Conservation (phyloP, 2,888 invertebrate genomes). For the Uloborus plumipes region DNA sequence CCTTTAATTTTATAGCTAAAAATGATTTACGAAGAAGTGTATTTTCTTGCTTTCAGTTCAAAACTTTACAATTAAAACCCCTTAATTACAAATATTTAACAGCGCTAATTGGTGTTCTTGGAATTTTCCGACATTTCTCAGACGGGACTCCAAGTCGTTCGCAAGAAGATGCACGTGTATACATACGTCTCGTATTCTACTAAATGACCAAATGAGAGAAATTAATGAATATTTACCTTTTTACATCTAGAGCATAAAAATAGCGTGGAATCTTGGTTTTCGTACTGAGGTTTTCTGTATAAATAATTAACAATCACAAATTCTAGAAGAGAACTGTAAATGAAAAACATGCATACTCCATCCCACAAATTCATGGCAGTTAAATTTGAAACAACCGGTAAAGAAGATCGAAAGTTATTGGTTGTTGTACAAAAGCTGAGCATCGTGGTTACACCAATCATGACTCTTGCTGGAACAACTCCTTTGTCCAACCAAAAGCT, state of each 20-base stretch:
- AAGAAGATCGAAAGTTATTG: slow-evolving; percentile 75
- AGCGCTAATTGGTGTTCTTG: no score
- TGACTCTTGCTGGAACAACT: slow-evolving; percentile 94
- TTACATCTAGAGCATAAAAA: slow-evolving; percentile 37
- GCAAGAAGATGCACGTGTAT: no score
- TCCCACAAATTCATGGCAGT: slow-evolving; percentile 98
- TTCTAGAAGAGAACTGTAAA: slow-evolving; percentile 92
- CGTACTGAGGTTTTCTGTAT: slow-evolving; percentile 81
- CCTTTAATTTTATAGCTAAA: no score
- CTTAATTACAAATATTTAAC: no score
- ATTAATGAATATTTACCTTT: slow-evolving; percentile 13
- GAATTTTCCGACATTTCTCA: no score
- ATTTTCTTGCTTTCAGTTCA: no score
- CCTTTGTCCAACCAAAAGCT: slow-evolving; percentile 98
- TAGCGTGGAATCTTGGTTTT: neutral
- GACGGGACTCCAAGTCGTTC: no score
- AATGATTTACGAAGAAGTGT: no score
- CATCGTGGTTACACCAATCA: slow-evolving; percentile 98
- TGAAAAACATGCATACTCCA: slow-evolving; percentile 91
- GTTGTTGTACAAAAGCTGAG: slow-evolving; percentile 95
- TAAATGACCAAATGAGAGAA: no score
- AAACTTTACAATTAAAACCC: no score
- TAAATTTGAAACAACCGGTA: slow-evolving; percentile 93
- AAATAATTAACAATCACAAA: slow-evolving; percentile 96
- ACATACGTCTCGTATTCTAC: no score